Conservation (phyloP, 2,113 vertebrate species). For the Cariama cristata region DNA sequence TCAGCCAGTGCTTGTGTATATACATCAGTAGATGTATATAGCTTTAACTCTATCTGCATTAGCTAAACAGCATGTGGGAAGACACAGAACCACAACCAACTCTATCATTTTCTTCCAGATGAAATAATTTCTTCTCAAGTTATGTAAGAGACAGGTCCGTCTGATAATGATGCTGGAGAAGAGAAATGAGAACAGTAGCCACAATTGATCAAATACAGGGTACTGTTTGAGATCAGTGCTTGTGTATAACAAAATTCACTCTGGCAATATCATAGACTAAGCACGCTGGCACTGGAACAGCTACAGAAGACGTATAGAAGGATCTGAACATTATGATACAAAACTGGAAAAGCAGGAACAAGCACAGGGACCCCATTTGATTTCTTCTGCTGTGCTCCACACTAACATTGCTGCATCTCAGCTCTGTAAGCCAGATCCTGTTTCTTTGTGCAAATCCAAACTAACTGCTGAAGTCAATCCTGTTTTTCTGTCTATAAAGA, state of each 20-base stretch:
- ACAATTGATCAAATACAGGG: not conserved
- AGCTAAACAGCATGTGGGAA: not conserved
- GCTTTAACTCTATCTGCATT: not conserved
- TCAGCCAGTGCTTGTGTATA: not conserved
- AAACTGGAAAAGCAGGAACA: not conserved
- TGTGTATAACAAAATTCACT: not conserved
- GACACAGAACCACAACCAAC: not conserved
- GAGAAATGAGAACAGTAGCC: not conserved
- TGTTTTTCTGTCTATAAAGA: not conserved
- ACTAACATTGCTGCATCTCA: not conserved
- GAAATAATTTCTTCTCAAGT: conserved; percentile 7
- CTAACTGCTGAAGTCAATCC: not conserved
- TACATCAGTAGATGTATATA: not conserved
- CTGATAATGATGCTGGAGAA: conserved; percentile 10
- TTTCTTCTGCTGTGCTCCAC: not conserved
- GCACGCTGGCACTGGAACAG: not conserved
- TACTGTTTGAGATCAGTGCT: not conserved
- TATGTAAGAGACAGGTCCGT: not conserved
- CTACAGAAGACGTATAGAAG: not conserved
- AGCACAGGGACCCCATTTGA: not conserved
- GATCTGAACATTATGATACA: not conserved
- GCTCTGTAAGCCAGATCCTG: not conserved
- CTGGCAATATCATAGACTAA: not conserved
- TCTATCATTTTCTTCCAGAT: not conserved
- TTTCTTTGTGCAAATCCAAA: not conserved